Base-by-base conservation (phyloP, 1,140 invertebrate species). In the Leptopilina clavipes region DNA sequence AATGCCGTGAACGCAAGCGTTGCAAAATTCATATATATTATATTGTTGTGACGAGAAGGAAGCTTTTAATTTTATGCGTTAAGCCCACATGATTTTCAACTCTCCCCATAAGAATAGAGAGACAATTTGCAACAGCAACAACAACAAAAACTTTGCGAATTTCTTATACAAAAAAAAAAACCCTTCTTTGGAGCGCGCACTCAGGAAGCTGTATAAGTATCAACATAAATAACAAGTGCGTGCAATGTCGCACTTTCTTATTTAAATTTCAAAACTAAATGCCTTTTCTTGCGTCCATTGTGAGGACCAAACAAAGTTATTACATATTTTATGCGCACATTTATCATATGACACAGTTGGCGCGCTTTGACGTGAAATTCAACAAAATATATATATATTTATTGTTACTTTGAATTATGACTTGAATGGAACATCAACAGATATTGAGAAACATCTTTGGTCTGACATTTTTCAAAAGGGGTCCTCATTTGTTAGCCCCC, bases 21-120 rank as follows among this genome's bases (percentile, higher is more conserved):
- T 31, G 72, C 72, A 40, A 54, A 73, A 73, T 73, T 31, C 59
- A 7, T 56, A n/a, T 40, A 40, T 40, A 40, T 5, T 54, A 65
- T 22, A 37, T 22, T 22, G 25, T 65, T 31, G 12, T 65, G 59
- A 65, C 59, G 25, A 65, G 25, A 65, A 22, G 59, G 59, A 65
- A 65, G 22, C 59, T 65, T 65, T 65, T 65, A 65, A 65, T 65
- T 65, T 65, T n/a, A 65, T 37, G 22, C 22, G 12, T 65, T 22
- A 14, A 65, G 22, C 19, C 59, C 59, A 31, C 59, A 65, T 22
- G 22, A 65, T 65, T 65, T 65, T 65, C 59, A 65, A 65, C 19
- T 31, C 25, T 22, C 25, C 59, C 1, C 25, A n/a, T n/a, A 5
- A 31, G 25, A 40, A 40, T n/a, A 40, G 12, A 22, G 59, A 65